Conservation (phyloP, 1,140 invertebrate species). For the Brachionus calyciflorus region DNA sequence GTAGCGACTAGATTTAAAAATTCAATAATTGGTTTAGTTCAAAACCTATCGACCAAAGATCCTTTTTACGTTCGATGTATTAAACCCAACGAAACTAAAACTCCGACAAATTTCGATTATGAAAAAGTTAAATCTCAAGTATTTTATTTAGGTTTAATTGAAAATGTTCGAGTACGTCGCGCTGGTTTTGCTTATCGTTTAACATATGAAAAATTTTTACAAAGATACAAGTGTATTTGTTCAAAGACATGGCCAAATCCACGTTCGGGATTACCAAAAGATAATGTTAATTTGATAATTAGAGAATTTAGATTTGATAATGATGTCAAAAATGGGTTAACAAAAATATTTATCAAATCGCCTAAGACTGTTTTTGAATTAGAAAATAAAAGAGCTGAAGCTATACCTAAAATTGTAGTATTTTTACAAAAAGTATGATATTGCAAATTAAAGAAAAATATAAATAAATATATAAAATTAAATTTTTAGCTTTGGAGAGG, state of each 20-base stretch:
- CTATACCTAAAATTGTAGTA: conserved; percentile 82
- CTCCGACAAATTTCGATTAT: conserved; percentile 73
- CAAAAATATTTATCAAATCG: conserved; percentile 87
- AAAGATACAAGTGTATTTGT: conserved; percentile 91
- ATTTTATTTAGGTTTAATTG: conserved; percentile 78
- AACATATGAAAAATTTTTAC: conserved; percentile 80
- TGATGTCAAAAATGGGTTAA: conserved; percentile 88
- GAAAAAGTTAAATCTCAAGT: conserved; percentile 78
- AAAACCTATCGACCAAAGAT: conserved; percentile 80
- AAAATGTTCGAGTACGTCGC: conserved; percentile 85
- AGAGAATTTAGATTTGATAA: conserved; percentile 72
- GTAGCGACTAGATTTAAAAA: conserved; percentile 89
- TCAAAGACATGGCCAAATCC: conserved; percentile 91
- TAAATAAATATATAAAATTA: background rate
- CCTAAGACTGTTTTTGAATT: conserved; percentile 82
- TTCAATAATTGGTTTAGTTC: conserved; percentile 84
- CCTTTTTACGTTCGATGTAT: conserved; percentile 92
- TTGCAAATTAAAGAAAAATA: background rate
- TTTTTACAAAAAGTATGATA: conserved; percentile 80
- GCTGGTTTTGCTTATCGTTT: conserved; percentile 89
- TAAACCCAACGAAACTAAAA: conserved; percentile 90
- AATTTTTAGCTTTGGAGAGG: conserved; percentile 20
- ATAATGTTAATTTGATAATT: conserved; percentile 78
- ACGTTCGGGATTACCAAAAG: conserved; percentile 70
- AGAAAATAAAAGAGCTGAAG: conserved; percentile 70